These are phyloP conservation scores for Ophioninae sp. DNA, from an alignment of 2,888 invertebrate species.

Conservation along the genomic window DNA sequence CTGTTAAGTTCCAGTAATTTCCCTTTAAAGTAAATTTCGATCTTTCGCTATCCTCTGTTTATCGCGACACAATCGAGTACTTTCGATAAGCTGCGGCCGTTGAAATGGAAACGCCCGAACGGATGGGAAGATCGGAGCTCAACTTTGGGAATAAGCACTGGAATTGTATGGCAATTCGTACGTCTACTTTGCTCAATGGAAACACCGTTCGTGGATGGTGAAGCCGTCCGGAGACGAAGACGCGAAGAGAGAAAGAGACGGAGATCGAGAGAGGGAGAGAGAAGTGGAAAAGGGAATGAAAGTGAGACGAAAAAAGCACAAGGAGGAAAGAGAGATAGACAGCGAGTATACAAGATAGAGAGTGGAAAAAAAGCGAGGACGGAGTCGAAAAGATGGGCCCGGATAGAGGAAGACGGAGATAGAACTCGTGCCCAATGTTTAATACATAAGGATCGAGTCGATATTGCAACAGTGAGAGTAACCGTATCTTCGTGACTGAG, in stretches of 20 bases:
- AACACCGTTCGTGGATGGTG: constrained; percentile 50
- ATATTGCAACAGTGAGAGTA: constrained; percentile 73
- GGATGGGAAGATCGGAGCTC: constrained; percentile 38
- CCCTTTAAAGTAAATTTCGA: no score
- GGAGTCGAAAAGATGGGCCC: constrained; percentile 46
- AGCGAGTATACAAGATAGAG: constrained; percentile 6
- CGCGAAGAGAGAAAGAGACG: background rate
- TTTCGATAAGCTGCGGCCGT: constrained; percentile 28
- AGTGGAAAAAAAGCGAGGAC: constrained; percentile 11
- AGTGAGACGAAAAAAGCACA: background rate
- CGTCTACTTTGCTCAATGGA: constrained; percentile 57
- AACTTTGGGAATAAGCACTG: constrained; percentile 41
- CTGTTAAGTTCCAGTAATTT: no score
- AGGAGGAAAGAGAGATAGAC: constrained; percentile 21
- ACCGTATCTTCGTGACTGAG: constrained; percentile 79
- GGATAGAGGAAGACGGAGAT: constrained; percentile 31
- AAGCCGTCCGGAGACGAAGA: constrained; percentile 3
- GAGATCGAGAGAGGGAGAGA: background rate
- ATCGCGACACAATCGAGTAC: background rate
- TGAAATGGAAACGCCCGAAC: constrained; percentile 33
- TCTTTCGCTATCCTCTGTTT: no score
- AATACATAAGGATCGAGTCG: constrained; percentile 77
- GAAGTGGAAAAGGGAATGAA: constrained; percentile 31
- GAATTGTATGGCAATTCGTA: constrained; percentile 59
- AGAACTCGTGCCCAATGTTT: constrained; percentile 73